Evolutionary conservation across 1,140 invertebrate species (phyloP).

Genomic region (Argopecten irradians): DNA sequence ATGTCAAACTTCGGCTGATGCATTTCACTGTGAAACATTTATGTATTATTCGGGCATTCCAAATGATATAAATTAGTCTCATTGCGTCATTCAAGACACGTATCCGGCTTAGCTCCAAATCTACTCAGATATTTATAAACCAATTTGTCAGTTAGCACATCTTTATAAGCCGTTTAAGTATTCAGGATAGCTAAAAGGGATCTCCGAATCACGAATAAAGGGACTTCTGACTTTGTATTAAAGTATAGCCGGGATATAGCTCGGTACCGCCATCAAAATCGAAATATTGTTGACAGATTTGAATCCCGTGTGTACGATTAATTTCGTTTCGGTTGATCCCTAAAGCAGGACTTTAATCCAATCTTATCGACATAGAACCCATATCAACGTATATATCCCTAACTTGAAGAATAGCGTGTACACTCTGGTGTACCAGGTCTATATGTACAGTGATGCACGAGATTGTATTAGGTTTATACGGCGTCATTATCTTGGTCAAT

Average conservation of each 20-base stretch:
- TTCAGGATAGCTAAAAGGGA: neutral
- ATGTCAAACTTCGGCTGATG: neutral
- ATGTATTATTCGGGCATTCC: neutral
- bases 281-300: neutral
- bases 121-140: slow-evolving; percentile 12
- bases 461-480: too few species aligned
- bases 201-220: neutral
- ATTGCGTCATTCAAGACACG: neutral
- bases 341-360: neutral
- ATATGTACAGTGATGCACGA: too few species aligned
- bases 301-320: neutral
- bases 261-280: neutral
- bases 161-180: slow-evolving; percentile 2
- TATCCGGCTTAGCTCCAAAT: neutral
- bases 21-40: neutral
- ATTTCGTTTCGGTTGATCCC: neutral
- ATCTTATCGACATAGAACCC: neutral
- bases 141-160: neutral
- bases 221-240: neutral
- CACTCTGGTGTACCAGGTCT: too few species aligned
- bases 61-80: neutral
- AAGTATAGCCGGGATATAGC: neutral
- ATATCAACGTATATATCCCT: too few species aligned
- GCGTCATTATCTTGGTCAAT: too few species aligned
- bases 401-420: too few species aligned